Conservation (phyloP, 2,888 invertebrate genomes). For the Julus scandinavius region DNA sequence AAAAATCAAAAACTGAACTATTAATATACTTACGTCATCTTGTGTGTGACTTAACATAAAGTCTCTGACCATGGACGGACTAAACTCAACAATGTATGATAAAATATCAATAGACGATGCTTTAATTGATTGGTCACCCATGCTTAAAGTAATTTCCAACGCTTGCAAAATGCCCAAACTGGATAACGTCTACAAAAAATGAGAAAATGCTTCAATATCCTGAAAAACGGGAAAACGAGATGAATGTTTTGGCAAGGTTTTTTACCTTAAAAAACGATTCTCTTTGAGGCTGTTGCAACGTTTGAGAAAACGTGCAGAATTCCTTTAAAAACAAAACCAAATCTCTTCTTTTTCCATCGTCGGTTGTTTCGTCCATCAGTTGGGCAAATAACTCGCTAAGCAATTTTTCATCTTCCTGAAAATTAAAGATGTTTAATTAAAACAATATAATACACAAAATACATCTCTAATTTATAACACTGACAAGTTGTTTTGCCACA, state of each 20-base stretch:
- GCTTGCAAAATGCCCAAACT: constrained; percentile 88
- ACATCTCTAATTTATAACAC: neutral
- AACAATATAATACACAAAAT: neutral
- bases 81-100: constrained; percentile 97
- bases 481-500: neutral
- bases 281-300: constrained; percentile 95
- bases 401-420: constrained; percentile 94
- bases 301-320: constrained; percentile 99
- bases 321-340: constrained; percentile 97
- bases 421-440: neutral
- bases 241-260: neutral
- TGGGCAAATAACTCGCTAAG: constrained; percentile 93
- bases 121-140: constrained; percentile 94
- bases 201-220: neutral
- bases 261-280: constrained; percentile 92
- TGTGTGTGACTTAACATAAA: constrained; percentile 94
- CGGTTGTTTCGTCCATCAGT: constrained; percentile 88
- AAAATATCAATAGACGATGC: constrained; percentile 98
- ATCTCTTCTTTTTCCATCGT: constrained; percentile 87
- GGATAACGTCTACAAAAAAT: constrained; percentile 75
- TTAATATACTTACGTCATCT: constrained; percentile 77
- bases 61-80: constrained; percentile 95
- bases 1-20: neutral
- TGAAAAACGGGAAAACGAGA: neutral
- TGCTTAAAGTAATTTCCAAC: constrained; percentile 87